Base-by-base conservation (phyloP, 2,888 invertebrate species). In the Micoletzkya japonica region DNA sequence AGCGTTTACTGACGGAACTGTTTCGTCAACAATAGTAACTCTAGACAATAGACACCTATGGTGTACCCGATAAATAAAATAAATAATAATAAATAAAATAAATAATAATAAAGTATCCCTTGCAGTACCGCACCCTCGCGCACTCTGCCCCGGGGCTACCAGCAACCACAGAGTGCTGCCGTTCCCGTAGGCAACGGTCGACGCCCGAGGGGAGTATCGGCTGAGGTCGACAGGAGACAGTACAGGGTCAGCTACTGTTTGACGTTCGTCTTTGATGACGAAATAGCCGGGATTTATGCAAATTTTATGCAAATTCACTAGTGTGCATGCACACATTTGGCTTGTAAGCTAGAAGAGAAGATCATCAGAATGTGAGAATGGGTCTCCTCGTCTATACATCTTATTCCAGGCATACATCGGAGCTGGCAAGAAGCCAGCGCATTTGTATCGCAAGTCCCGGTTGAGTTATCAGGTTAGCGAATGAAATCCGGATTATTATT, bases 91-190 rank as follows among this genome's bases (percentile, higher is more conserved):
- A 56, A 56, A 56, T 17, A 56, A 56, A 56, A 56, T 56, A 56
- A 56, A 26, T 24, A 56, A 10, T 10, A 44, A 56, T 10, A n/a
- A n/a, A 26, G 4, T 34, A 61, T 54, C 54, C 54, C 17, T 60
- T 72, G 26, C 57, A 77, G 81, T 59, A 81, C 81, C 44, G 80
- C 80, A 17, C 80, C 81, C 3, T 73, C 76, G 39, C 72, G 79
- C 66, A 76, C 76, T 30, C 72, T 77, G 26, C 74, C 76, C 14
- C 49, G 75, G 26, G 71, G 72, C 52, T 37, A 39, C 7, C 39
- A 26, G 26, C 50, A 36, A 7, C 17, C 54, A 26, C 37, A 17
- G 37, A 20, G 26, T 32, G 20, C 54, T 37, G 50, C 20, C 61
- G 74, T 30, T 30, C 70, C 69, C 32, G 58, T 59, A n/a, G 54